phyloP scores from a whole-genome alignment of 2,797 vertebrate species.

The Poeciliopsis presidionis region DNA sequence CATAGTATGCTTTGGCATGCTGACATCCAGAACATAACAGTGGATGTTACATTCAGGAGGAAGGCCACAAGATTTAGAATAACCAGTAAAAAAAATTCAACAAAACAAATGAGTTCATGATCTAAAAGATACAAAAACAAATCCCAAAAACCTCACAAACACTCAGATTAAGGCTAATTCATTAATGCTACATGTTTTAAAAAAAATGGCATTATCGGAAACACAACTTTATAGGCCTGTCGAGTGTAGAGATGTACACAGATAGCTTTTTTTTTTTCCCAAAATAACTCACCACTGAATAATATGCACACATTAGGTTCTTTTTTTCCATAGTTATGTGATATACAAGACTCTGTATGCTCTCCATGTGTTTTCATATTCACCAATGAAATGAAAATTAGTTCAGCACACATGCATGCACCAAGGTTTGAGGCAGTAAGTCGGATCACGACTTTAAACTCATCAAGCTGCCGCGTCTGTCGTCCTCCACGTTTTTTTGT shows the following conservation, averaged over 20 bases:
- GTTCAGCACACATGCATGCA: slow-evolving; percentile 71
- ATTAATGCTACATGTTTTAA: slow-evolving; percentile 78
- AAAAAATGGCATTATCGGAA: slow-evolving; percentile 74
- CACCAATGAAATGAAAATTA: slow-evolving; percentile 55
- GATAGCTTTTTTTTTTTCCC: slow-evolving; percentile 33
- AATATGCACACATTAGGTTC: slow-evolving; percentile 53
- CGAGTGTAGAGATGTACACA: slow-evolving; percentile 57
- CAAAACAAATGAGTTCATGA: slow-evolving; percentile 32
- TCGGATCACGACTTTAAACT: slow-evolving; percentile 39
- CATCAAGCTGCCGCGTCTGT: slow-evolving; percentile 66
- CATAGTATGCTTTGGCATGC: slow-evolving; percentile 91
- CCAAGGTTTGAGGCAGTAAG: slow-evolving; percentile 74
- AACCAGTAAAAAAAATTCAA: slow-evolving; percentile 55
- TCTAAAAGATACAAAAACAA: slow-evolving; percentile 63
- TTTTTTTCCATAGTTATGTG: slow-evolving; percentile 25
- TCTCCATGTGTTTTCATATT: slow-evolving; percentile 54
- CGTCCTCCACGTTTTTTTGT: slow-evolving; percentile 25
- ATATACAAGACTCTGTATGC: slow-evolving; percentile 37
- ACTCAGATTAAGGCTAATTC: slow-evolving; percentile 84
- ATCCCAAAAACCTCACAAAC: slow-evolving; percentile 51
- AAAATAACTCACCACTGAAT: slow-evolving; percentile 50
- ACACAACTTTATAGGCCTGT: slow-evolving; percentile 55
- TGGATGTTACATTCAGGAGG: slow-evolving; percentile 87
- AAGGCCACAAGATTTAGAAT: slow-evolving; percentile 87
- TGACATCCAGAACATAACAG: slow-evolving; percentile 86